Conservation (phyloP, 1,140 invertebrate genomes). For the Apolygus lucorum region DNA sequence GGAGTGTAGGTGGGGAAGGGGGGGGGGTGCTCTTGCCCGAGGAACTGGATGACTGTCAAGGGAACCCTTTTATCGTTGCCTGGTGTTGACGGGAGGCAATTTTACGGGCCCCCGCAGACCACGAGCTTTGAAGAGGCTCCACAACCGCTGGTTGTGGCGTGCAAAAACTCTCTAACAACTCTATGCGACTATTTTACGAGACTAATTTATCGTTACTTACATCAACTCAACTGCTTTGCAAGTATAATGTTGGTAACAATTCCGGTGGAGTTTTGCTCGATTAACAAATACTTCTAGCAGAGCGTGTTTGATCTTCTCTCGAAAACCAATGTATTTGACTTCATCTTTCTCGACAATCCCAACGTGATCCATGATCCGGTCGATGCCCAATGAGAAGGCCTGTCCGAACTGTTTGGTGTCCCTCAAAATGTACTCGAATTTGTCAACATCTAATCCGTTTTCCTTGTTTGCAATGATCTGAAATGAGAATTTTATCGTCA, state of each 20-base stretch:
- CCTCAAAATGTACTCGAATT: constrained; percentile 59
- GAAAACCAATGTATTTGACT: constrained; percentile 23
- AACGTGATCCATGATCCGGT: constrained; percentile 30
- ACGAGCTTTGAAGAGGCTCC: no score
- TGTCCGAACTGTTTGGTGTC: constrained; percentile 42
- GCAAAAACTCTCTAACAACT: no score
- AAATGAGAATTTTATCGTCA: constrained; percentile 23
- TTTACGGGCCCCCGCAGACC: no score
- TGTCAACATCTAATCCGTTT: constrained; percentile 60
- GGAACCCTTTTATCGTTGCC: no score
- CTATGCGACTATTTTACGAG: no score
- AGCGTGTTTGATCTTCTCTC: constrained; percentile 30
- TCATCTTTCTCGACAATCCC: constrained; percentile 24
- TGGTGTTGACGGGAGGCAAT: no score
- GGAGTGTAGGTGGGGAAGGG: no score
- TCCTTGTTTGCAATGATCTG: constrained; percentile 55
- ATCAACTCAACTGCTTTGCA: constrained; percentile 29
- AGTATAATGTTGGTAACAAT: constrained; percentile 33
- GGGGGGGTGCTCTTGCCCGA: no score
- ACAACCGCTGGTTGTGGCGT: no score
- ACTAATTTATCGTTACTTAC: no score
- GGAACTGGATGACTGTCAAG: no score
- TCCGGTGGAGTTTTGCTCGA: constrained; percentile 31
- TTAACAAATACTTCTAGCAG: constrained; percentile 33
- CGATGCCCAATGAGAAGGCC: constrained; percentile 31